These are phyloP conservation scores for Ammodytes dubius DNA, from an alignment of 2,113 vertebrate species.

Conservation along the genomic window DNA sequence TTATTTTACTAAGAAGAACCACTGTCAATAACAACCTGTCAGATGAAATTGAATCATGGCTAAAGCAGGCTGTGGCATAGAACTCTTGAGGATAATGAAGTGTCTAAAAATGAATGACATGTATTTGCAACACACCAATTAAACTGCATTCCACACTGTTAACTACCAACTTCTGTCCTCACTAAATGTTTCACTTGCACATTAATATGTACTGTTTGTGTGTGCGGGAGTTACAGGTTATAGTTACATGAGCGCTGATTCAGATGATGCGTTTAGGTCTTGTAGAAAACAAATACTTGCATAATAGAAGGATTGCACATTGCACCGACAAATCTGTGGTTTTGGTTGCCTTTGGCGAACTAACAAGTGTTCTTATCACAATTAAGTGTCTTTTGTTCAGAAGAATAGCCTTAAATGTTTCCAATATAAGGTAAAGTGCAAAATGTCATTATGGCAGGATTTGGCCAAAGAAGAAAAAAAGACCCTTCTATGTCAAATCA, in stretches of 20 bases:
- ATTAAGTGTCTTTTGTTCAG: neutral
- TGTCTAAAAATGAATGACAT: slow-evolving; percentile 63
- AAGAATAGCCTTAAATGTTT: neutral
- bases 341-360: slow-evolving; percentile 35
- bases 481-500: neutral
- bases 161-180: slow-evolving; percentile 57
- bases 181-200: slow-evolving; percentile 50
- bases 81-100: slow-evolving; percentile 70
- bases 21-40: slow-evolving; percentile 52
- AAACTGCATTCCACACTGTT: slow-evolving; percentile 48
- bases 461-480: neutral
- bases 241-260: slow-evolving; percentile 31
- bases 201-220: slow-evolving; percentile 33
- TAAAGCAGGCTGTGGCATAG: slow-evolving; percentile 36
- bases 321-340: slow-evolving; percentile 14
- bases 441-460: neutral
- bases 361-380: slow-evolving; percentile 15
- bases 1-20: slow-evolving; percentile 5
- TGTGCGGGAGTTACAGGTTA: slow-evolving; percentile 3
- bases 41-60: slow-evolving; percentile 34
- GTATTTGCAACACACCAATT: slow-evolving; percentile 72
- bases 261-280: slow-evolving; percentile 41
- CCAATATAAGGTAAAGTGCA: neutral
- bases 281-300: slow-evolving; percentile 41
- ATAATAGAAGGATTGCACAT: slow-evolving; percentile 17